Percentiles rank a stretch among this genome's conserved stretches.
These are phyloP conservation scores for Rotaria socialis DNA, from an alignment of 2,888 invertebrate species.

Conservation along the genomic window DNA sequence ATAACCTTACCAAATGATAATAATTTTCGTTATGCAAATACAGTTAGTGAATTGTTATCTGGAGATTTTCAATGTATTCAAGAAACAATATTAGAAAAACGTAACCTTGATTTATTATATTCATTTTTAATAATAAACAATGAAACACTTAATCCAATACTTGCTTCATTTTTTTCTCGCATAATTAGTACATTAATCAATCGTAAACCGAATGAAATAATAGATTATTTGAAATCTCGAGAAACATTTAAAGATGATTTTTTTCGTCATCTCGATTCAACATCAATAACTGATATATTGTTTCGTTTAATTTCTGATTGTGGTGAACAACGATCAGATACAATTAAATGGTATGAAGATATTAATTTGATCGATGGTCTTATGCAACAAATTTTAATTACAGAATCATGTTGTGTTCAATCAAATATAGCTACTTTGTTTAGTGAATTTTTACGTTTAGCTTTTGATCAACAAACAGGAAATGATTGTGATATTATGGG, in stretches of 20 bases:
- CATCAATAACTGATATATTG: background rate
- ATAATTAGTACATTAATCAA: background rate
- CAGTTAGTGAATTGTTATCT: background rate
- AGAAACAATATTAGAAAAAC: background rate
- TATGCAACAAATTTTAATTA: background rate
- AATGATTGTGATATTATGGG: background rate
- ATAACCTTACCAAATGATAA: background rate
- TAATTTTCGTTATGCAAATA: background rate
- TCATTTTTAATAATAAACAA: background rate
- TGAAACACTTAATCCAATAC: background rate
- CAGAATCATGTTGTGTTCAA: background rate
- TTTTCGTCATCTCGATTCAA: background rate
- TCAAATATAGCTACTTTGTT: background rate
- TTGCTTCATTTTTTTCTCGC: background rate
- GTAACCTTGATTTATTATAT: background rate
- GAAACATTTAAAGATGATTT: slow-evolving; percentile 15
- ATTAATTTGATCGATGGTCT: background rate
- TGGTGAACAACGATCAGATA: background rate
- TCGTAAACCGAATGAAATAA: background rate
- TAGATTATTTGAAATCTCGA: background rate
- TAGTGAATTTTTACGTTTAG: slow-evolving; percentile 3
- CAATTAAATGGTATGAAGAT: slow-evolving; percentile 26
- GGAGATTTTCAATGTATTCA: slow-evolving; percentile 21
- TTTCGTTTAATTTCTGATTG: slow-evolving; percentile 11
- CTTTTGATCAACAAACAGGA: background rate